A percentile compares a stretch with the other conserved stretches of the same genome.
Conservation (phyloP, 2,888 invertebrate genomes). For the Scaptodrosophila latifasciaeformis region DNA sequence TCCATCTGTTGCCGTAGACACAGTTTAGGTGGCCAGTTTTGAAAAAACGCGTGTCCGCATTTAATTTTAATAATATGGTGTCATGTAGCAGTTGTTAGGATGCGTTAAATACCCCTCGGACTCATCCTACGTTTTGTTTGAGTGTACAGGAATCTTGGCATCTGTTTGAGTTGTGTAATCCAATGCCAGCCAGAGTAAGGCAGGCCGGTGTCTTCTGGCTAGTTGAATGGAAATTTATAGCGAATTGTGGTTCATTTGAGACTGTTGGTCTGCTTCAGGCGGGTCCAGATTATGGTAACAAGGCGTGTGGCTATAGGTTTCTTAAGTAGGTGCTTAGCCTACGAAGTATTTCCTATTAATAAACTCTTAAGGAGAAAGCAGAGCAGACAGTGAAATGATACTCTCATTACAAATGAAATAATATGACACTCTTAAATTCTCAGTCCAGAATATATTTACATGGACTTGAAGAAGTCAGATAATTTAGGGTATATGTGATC, state of each 20-base stretch:
- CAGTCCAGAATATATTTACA: no score
- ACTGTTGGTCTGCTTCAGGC: slow-evolving; percentile 14
- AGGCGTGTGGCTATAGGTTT: no score
- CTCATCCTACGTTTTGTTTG: slow-evolving; percentile 4
- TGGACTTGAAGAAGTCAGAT: no score
- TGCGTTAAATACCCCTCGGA: slow-evolving; percentile 53
- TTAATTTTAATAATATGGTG: slow-evolving; percentile 66
- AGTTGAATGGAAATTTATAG: slow-evolving; percentile 36
- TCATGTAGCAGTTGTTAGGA: slow-evolving; percentile 67
- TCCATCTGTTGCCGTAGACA: slow-evolving; percentile 51
- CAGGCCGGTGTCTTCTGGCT: slow-evolving; percentile 22
- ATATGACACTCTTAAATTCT: no score
- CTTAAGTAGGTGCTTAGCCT: neutral
- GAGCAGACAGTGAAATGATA: no score
- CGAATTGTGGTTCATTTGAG: slow-evolving; percentile 36
- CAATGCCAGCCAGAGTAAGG: slow-evolving; percentile 37
- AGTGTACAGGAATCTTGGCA: slow-evolving; percentile 27
- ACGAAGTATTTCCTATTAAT: no score
- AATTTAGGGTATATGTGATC: no score
- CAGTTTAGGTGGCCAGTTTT: slow-evolving; percentile 50
- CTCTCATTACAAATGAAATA: no score
- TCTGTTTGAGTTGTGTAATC: slow-evolving; percentile 59
- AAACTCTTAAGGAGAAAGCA: no score
- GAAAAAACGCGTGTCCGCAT: slow-evolving; percentile 54
- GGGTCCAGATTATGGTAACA: slow-evolving; percentile 48